Conservation (phyloP, 2,113 vertebrate genomes). For the Cyprinodon tularosa region DNA sequence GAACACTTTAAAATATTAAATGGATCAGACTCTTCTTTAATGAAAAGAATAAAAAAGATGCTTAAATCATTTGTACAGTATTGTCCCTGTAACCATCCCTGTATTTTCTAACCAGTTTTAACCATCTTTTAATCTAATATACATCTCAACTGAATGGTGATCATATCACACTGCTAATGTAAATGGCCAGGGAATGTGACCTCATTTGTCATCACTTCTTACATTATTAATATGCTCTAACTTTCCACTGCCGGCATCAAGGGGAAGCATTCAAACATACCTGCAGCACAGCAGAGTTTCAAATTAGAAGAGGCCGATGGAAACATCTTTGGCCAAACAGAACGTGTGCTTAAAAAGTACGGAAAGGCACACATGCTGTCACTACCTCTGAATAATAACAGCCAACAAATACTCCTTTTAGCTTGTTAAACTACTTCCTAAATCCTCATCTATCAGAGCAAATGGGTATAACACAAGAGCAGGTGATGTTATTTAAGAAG, state of each 20-base stretch:
- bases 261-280: conserved; percentile 29
- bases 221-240: background rate
- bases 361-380: conserved; percentile 37
- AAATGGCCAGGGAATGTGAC: background rate
- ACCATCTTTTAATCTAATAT: background rate
- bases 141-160: background rate
- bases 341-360: conserved; percentile 13
- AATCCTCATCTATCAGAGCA: background rate
- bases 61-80: too few species aligned
- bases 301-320: conserved; percentile 1
- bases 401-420: conserved; percentile 21
- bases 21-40: too few species aligned
- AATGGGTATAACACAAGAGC: too few species aligned
- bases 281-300: background rate
- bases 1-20: too few species aligned
- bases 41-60: too few species aligned
- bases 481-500: too few species aligned
- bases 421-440: background rate
- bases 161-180: background rate
- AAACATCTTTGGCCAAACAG: conserved; percentile 25
- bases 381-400: conserved; percentile 23
- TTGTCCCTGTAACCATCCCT: too few species aligned
- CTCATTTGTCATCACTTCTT: conserved; percentile 2
- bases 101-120: background rate
- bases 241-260: conserved; percentile 33